Evolutionary conservation across 2,113 vertebrate genomes (phyloP).

Genomic region (Eptesicus fuscus): DNA sequence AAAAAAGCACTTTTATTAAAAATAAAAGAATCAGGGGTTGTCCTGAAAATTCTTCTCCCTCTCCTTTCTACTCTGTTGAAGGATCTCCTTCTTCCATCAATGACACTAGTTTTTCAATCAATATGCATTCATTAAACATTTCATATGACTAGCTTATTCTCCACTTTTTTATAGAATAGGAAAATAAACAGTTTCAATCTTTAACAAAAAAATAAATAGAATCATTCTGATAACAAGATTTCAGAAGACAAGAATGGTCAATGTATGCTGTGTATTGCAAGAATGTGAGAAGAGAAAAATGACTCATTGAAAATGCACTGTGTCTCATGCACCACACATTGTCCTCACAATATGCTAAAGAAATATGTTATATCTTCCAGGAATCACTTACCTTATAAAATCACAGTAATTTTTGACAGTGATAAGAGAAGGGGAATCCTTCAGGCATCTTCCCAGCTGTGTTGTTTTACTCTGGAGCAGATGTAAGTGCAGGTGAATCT

Average conservation of each 20-base stretch:
- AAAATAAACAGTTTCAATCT: not conserved
- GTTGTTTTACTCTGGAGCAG: not conserved
- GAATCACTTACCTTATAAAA: not conserved
- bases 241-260: not conserved
- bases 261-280: not conserved
- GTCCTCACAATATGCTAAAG: not conserved
- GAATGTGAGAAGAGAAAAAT: not conserved
- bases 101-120: not conserved
- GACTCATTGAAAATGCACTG: not conserved
- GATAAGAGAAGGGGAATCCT: not conserved
- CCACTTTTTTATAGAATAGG: not conserved
- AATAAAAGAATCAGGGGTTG: not conserved
- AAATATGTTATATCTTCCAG: not conserved
- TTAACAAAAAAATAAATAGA: not conserved
- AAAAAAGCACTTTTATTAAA: not conserved
- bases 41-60: not conserved
- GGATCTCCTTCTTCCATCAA: not conserved
- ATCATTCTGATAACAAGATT: not conserved
- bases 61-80: not conserved
- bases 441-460: not conserved
- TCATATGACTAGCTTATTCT: not conserved
- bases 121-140: not conserved
- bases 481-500: not conserved
- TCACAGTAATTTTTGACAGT: not conserved
- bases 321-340: not conserved